phyloP scores from a whole-genome alignment of 92 coral and sea anemone genomes.

The Epizoanthus stellaris region DNA sequence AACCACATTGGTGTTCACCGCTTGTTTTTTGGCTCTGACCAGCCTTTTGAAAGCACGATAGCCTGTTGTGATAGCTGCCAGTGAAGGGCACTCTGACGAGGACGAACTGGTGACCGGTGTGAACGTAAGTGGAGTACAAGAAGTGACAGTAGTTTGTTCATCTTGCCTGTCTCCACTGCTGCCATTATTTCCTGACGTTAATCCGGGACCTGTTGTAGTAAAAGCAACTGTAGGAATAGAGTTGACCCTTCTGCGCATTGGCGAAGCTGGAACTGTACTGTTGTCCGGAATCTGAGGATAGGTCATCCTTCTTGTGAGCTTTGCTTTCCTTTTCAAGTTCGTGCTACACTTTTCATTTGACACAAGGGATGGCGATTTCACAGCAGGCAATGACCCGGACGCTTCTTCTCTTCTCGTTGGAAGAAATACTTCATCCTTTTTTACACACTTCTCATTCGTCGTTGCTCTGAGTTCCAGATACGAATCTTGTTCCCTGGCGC shows the following conservation, averaged over 20 bases:
- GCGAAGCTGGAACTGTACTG: not conserved
- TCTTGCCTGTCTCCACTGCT: not conserved
- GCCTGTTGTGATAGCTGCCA: not conserved
- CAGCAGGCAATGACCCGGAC: no score
- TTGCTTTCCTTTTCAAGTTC: not conserved
- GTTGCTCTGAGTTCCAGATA: no score
- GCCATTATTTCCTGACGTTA: not conserved
- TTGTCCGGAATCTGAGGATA: not conserved
- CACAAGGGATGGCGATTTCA: no score
- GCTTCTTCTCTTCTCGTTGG: no score
- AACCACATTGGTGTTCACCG: not conserved
- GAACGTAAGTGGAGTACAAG: no score
- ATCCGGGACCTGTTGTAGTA: not conserved
- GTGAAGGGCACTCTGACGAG: not conserved
- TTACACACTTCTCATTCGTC: no score
- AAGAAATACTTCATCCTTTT: not conserved
- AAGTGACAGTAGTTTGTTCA: not conserved
- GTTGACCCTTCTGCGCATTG: not conserved
- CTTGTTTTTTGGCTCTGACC: slow-evolving; percentile 16
- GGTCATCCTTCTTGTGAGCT: not conserved
- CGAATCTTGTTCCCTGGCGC: not conserved
- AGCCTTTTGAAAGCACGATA: slow-evolving; percentile 14
- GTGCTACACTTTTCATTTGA: not conserved
- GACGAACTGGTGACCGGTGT: not conserved
- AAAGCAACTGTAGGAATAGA: not conserved